These are phyloP conservation scores for Indicator maculatus DNA, from an alignment of 2,113 vertebrate species.

Conservation along the genomic window DNA sequence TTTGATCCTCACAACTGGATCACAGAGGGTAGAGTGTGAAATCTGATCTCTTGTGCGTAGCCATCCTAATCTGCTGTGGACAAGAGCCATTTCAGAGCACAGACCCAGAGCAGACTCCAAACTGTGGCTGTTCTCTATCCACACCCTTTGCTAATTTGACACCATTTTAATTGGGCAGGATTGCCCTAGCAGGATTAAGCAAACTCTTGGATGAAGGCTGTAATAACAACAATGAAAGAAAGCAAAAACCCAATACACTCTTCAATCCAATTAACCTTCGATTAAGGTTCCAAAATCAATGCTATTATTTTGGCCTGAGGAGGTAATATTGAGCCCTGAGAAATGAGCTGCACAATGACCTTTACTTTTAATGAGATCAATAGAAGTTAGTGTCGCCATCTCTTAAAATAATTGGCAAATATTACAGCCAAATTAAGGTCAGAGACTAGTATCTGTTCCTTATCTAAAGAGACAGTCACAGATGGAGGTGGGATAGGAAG, in stretches of 20 bases:
- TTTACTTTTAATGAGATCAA: conserved; percentile 82
- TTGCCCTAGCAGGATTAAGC: conserved; percentile 55
- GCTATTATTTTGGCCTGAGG: conserved; percentile 66
- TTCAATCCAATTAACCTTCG: conserved; percentile 83
- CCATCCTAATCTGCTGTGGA: neutral
- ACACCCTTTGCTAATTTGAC: conserved; percentile 66
- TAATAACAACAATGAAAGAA: conserved; percentile 32
- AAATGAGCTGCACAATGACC: conserved; percentile 65
- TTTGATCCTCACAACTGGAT: neutral
- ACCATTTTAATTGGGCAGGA: conserved; percentile 58
- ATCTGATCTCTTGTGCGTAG: neutral
- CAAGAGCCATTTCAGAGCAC: neutral
- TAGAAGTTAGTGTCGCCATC: conserved; percentile 75
- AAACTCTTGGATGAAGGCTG: conserved; percentile 37
- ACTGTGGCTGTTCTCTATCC: neutral
- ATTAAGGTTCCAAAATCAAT: conserved; percentile 80
- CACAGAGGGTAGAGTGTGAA: neutral
- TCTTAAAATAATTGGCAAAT: conserved; percentile 82
- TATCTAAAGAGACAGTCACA: conserved; percentile 64
- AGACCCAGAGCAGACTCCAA: neutral
- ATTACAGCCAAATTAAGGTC: conserved; percentile 70
- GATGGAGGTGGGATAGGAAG: neutral
- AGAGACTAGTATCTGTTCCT: conserved; percentile 47
- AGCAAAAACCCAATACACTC: conserved; percentile 52
- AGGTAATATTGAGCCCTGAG: conserved; percentile 64